Evolutionary conservation across 1,140 invertebrate genomes (phyloP), one percentile per base, ranked within the genome.

Genomic region (Drosophila virilis): DNA sequence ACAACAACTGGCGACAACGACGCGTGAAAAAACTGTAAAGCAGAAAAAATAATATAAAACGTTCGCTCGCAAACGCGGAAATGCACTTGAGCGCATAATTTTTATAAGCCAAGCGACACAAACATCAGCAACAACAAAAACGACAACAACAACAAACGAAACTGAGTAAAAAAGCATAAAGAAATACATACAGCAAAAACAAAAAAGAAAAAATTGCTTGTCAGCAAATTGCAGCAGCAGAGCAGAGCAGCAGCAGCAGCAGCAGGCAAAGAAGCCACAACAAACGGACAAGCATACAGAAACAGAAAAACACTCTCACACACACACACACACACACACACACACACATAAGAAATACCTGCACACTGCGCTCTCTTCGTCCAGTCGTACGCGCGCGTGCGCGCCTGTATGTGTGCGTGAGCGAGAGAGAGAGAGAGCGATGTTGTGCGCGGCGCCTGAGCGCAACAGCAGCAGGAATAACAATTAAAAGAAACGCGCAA

Each of bases 31-130:
- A 67, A 67, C 48, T 37, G 46, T 43, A 80, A 75, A 54, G 64
- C 43, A 74, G 42, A 59, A 59, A 45, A 64, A 40, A 52, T 64
- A 35, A 62, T 48, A 12, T 13, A 55, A 80, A 71, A 72, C 68
- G 54, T 75, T 76, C 61, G 55, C 57, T 75, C 58, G 54, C 77
- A 89, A 80, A 88, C 77, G 80, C 85, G 84, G 85, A 88, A 88
- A 88, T 90, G 84, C 85, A 88, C 80, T 88, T 88, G 79, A 89
- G 80, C 84, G 84, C 78, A 86, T 88, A 86, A 88, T 86, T 88
- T 84, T 68, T 86, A 75, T 81, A 85, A 86, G 65, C 69, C 81
- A 85, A 85, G 82, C 82, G 82, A 85, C 81, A 85, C 78, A 43
- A 75, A 48, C 35, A 59, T 50, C 61, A 67, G 40, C 50, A 55